Percentiles rank a stretch among this genome's conserved stretches.
phyloP scores from a whole-genome alignment of 2,113 vertebrate species.

The Crocuta crocuta region DNA sequence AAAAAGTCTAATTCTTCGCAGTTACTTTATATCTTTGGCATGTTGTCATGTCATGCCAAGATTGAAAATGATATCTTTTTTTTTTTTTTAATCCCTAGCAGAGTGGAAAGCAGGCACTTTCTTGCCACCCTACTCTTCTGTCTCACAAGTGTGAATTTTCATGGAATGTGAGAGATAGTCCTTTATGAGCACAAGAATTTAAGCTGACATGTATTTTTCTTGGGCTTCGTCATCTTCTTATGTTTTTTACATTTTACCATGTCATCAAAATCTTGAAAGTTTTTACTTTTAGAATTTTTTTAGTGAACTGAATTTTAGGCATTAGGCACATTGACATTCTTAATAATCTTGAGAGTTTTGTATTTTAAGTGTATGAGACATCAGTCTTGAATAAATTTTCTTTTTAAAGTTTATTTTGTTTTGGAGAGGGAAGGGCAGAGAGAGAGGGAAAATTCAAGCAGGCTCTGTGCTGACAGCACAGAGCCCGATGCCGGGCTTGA shows the following conservation, averaged over 20 bases:
- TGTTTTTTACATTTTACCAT: background rate
- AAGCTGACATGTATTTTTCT: background rate
- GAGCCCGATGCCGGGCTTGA: no score
- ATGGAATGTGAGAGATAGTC: background rate
- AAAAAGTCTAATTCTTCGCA: background rate
- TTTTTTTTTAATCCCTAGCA: background rate
- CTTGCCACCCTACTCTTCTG: background rate
- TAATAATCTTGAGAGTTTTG: background rate
- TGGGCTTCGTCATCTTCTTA: background rate
- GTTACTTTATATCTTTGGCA: background rate
- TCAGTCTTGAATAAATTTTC: background rate
- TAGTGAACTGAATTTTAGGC: background rate
- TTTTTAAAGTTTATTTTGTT: no score
- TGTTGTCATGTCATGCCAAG: background rate
- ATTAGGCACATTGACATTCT: background rate
- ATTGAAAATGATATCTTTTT: background rate
- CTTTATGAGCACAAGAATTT: background rate
- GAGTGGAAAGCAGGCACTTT: background rate
- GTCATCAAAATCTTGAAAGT: background rate
- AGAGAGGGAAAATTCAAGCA: no score
- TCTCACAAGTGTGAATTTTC: background rate
- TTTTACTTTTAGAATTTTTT: background rate
- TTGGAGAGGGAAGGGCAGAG: no score
- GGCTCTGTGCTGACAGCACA: no score
- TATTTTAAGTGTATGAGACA: background rate